phyloP scores from a whole-genome alignment of 1,140 invertebrate genomes.

The Calycopis cecrops region DNA sequence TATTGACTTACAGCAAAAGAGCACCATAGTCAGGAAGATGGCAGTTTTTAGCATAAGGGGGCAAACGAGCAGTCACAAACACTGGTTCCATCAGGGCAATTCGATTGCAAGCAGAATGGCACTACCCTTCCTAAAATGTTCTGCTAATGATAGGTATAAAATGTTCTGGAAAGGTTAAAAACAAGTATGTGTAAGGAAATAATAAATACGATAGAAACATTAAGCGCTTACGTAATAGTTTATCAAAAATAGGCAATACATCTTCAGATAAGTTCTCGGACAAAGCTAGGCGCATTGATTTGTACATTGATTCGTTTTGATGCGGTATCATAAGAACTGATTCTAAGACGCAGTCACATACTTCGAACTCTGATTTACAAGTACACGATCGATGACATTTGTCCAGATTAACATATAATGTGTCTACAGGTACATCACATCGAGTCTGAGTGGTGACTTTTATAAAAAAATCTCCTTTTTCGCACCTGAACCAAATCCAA shows the following conservation, averaged over 20 bases:
- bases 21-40: too few species aligned
- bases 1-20: too few species aligned
- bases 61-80: too few species aligned
- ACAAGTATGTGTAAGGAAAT: too few species aligned
- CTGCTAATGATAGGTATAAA: too few species aligned
- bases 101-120: too few species aligned
- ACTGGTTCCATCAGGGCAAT: too few species aligned
- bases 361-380: conserved; percentile 55
- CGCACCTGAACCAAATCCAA: conserved; percentile 61
- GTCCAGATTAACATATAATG: conserved; percentile 42
- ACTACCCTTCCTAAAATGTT: too few species aligned
- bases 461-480: conserved; percentile 58
- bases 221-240: conserved; percentile 40
- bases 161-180: too few species aligned
- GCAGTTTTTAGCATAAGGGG: too few species aligned
- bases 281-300: conserved; percentile 50
- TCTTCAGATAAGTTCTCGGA: conserved; percentile 45
- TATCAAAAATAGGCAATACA: conserved; percentile 58
- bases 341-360: conserved; percentile 57
- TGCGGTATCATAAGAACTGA: conserved; percentile 54
- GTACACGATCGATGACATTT: conserved; percentile 56
- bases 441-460: conserved; percentile 53
- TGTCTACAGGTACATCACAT: conserved; percentile 56
- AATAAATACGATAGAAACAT: too few species aligned
- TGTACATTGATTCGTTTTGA: conserved; percentile 56